Conservation (phyloP, 1,140 invertebrate genomes). For the Solenopsis invicta region DNA sequence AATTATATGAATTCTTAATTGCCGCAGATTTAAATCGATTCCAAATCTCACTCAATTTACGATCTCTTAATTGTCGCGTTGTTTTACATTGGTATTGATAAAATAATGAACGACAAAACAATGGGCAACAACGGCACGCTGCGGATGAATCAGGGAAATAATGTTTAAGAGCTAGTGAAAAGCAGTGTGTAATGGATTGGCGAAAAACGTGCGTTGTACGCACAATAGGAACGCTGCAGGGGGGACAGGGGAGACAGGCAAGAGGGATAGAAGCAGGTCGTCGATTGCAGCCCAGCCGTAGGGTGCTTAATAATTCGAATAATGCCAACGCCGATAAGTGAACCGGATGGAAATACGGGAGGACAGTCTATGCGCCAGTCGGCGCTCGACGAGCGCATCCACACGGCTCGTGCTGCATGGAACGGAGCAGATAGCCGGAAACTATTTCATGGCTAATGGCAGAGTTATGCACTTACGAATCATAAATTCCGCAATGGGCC, state of each 20-base stretch:
- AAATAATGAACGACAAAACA: slow-evolving; percentile 24
- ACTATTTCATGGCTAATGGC: slow-evolving; percentile 80
- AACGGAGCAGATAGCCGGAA: slow-evolving; percentile 74
- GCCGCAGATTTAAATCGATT: neutral
- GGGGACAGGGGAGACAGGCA: neutral
- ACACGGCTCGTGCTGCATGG: slow-evolving; percentile 61
- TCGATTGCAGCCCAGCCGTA: slow-evolving; percentile 48
- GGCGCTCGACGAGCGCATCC: slow-evolving; percentile 19
- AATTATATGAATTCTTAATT: slow-evolving; percentile 30
- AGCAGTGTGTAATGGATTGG: slow-evolving; percentile 48
- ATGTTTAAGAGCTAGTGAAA: slow-evolving; percentile 52
- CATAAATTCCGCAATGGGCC: slow-evolving; percentile 79
- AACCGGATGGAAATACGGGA: slow-evolving; percentile 73
- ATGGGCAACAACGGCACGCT: slow-evolving; percentile 8
- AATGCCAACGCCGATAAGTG: slow-evolving; percentile 72
- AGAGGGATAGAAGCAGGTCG: neutral
- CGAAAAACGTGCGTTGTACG: slow-evolving; percentile 29
- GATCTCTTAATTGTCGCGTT: slow-evolving; percentile 48
- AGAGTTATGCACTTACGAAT: slow-evolving; percentile 80
- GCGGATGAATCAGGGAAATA: neutral
- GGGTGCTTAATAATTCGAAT: slow-evolving; percentile 73
- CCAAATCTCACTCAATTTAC: neutral
- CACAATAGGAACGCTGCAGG: neutral
- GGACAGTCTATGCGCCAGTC: slow-evolving; percentile 49
- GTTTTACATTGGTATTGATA: slow-evolving; percentile 18